Evolutionary conservation across 2,797 vertebrate genomes (phyloP).

Genomic region (Micrastur ruficollis): DNA sequence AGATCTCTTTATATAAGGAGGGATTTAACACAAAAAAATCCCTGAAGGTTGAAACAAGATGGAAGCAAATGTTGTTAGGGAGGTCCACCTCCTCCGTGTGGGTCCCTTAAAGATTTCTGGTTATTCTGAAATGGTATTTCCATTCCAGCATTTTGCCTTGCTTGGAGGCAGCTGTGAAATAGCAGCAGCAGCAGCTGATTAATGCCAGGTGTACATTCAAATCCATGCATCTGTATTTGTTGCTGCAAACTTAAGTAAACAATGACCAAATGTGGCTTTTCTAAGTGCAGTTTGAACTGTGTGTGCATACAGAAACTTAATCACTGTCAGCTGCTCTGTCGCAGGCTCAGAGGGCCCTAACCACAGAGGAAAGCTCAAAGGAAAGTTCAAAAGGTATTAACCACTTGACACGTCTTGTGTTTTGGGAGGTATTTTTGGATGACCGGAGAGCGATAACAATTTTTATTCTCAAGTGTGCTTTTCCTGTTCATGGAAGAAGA

Average conservation of each 20-base stretch:
- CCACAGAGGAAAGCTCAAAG: conserved; percentile 29
- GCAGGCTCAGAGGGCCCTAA: background rate
- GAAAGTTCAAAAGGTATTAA: conserved; percentile 54
- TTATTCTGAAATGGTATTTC: conserved; percentile 7
- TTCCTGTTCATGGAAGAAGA: background rate
- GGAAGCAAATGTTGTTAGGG: background rate
- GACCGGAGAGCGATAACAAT: background rate
- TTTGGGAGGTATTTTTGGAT: conserved; percentile 29
- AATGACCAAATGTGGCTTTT: conserved; percentile 65
- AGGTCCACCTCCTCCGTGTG: background rate
- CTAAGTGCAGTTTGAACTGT: conserved; percentile 46
- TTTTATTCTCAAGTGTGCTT: background rate
- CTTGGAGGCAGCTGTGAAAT: conserved; percentile 64
- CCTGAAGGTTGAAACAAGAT: background rate
- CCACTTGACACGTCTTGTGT: background rate
- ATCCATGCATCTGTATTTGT: conserved; percentile 61
- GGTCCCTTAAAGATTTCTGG: conserved; percentile 17
- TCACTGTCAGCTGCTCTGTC: background rate
- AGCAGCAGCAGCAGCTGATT: conserved; percentile 60
- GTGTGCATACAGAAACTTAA: conserved; percentile 37
- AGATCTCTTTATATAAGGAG: background rate
- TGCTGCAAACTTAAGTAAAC: conserved; percentile 62
- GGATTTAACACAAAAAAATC: background rate
- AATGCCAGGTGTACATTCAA: conserved; percentile 64
- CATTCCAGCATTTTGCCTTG: conserved; percentile 22